Percentiles rank a stretch among this genome's conserved stretches.
Conservation (phyloP, 2,797 vertebrate species). For the Pseudotriccus pelzelni region DNA sequence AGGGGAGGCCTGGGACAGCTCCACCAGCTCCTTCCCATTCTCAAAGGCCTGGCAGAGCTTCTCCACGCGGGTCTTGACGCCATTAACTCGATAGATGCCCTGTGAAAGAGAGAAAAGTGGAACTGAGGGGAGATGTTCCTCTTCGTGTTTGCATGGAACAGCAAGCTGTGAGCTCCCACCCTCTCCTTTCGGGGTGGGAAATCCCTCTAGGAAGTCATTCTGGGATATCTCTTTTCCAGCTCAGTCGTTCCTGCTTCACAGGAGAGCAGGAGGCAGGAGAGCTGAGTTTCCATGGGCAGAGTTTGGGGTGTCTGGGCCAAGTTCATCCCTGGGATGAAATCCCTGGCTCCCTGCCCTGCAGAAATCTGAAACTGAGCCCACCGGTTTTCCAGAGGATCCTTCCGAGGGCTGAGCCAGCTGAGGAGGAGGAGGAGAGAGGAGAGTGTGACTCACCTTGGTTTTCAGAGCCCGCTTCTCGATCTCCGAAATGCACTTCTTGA, state of each 20-base stretch:
- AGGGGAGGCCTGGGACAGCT: constrained; percentile 91
- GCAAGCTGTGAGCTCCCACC: not conserved
- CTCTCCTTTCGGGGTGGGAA: not conserved
- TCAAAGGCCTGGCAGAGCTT: constrained; percentile 98
- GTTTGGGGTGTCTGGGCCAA: not conserved
- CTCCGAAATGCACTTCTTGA: constrained; percentile 92
- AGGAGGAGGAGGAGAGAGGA: not conserved
- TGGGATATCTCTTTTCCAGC: not conserved
- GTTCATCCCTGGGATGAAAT: not conserved
- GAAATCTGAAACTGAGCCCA: accelerated
- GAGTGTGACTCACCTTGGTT: constrained; percentile 83
- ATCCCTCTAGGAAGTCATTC: not conserved
- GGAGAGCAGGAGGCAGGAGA: not conserved
- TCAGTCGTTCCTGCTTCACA: not conserved
- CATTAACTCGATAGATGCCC: constrained; percentile 97
- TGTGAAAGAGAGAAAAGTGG: constrained; percentile 17
- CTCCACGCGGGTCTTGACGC: constrained; percentile 95
- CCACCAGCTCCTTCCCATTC: constrained; percentile 93
- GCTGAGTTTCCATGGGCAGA: not conserved
- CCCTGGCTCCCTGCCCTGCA: not conserved
- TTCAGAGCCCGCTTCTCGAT: constrained; percentile 89
- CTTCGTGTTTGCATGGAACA: accelerated
- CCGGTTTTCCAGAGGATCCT: not conserved
- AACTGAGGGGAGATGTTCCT: not conserved
- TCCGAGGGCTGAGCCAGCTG: not conserved